A percentile compares a stretch with the other conserved stretches of the same genome.
These are phyloP conservation scores for Strigamia maritima DNA, from an alignment of 2,888 invertebrate genomes.

Conservation along the genomic window DNA sequence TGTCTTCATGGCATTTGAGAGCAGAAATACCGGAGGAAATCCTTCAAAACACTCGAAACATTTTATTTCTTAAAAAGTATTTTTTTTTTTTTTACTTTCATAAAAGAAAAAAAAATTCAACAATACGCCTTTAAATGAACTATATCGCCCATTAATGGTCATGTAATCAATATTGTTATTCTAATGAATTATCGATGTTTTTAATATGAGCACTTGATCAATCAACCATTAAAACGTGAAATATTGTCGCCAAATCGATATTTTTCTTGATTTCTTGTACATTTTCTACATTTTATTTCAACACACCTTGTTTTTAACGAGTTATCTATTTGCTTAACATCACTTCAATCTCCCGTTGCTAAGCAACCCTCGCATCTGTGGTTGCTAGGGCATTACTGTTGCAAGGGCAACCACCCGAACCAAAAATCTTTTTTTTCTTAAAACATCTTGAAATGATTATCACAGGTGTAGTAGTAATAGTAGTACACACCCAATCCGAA, in stretches of 20 bases:
- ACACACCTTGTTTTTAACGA: not conserved
- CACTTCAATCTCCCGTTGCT: constrained; percentile 12
- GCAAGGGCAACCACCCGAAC: constrained; percentile 18
- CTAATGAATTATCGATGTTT: too few species aligned
- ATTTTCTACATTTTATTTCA: not conserved
- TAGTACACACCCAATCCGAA: too few species aligned
- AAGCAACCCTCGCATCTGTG: not conserved
- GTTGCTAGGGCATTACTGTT: not conserved
- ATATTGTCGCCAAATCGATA: not conserved
- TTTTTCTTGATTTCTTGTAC: too few species aligned
- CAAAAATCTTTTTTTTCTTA: not conserved
- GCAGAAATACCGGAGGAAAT: not conserved
- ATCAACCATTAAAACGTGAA: not conserved
- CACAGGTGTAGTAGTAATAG: not conserved
- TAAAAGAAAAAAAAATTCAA: not conserved
- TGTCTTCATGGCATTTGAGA: not conserved
- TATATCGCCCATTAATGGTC: too few species aligned
- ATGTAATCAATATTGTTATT: not conserved
- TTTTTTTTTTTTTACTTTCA: not conserved
- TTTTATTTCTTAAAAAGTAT: not conserved
- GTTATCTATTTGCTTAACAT: not conserved
- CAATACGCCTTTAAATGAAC: too few species aligned
- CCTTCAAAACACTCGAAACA: not conserved
- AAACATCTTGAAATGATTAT: not conserved
- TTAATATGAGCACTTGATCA: too few species aligned